A percentile compares a stretch with the other conserved stretches of the same genome.
Evolutionary conservation across 2,113 vertebrate genomes (phyloP).

Genomic region (Gobiocypris rarus): DNA sequence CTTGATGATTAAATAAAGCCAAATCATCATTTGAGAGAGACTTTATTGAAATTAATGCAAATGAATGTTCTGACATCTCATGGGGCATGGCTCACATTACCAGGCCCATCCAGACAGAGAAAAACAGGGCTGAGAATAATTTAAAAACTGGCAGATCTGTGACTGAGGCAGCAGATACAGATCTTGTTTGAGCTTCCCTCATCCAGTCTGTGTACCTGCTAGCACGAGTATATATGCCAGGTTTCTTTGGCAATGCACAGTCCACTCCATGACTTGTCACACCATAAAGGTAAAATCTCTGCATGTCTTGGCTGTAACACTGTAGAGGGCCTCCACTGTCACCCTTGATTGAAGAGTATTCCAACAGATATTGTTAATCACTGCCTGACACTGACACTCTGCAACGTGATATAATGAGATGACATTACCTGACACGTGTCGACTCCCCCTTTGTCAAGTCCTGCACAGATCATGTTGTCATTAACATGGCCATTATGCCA

Average conservation of each 20-base stretch:
- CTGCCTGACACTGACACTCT: background rate
- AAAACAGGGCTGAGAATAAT: conserved; percentile 48
- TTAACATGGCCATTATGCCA: conserved; percentile 63
- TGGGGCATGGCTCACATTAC: background rate
- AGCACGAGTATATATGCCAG: conserved; percentile 74
- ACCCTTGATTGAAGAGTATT: conserved; percentile 64
- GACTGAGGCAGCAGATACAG: conserved; percentile 22
- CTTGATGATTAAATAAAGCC: background rate
- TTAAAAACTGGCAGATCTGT: background rate
- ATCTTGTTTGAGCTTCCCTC: conserved; percentile 35
- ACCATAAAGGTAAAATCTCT: conserved; percentile 73
- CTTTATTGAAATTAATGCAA: conserved; percentile 18
- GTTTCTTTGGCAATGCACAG: conserved; percentile 72
- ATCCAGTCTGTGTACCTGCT: conserved; percentile 66
- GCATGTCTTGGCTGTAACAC: conserved; percentile 70
- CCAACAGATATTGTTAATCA: background rate
- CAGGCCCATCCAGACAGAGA: conserved; percentile 37
- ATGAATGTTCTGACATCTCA: background rate
- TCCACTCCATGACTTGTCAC: conserved; percentile 77
- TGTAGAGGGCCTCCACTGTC: conserved; percentile 82
- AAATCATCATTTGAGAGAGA: background rate
- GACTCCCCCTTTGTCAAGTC: conserved; percentile 50
- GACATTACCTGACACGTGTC: conserved; percentile 68
- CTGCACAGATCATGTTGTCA: conserved; percentile 72
- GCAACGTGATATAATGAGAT: background rate